These are phyloP conservation scores for Lacerta bilineata DNA, from an alignment of 2,797 vertebrate genomes.

Conservation along the genomic window DNA sequence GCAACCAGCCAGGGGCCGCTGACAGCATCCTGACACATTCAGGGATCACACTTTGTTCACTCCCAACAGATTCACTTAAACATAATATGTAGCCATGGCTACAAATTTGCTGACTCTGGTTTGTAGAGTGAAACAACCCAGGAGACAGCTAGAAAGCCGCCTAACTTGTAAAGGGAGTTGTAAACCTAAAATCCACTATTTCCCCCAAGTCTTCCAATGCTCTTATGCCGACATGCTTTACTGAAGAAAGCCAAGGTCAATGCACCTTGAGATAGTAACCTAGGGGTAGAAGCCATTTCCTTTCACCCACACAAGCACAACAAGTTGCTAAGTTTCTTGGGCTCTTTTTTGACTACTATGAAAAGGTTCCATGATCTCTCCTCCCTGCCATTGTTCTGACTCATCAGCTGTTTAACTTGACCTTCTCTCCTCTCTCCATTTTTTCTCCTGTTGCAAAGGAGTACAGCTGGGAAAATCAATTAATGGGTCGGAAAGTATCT, in stretches of 20 bases:
- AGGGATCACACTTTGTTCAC: too few species aligned
- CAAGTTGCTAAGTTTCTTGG: not conserved
- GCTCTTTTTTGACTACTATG: not conserved
- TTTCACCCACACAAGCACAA: not conserved
- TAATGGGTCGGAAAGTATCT: not conserved
- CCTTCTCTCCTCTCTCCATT: not conserved
- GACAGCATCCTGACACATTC: too few species aligned
- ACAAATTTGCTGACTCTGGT: too few species aligned
- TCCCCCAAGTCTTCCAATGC: not conserved
- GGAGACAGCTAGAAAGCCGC: not conserved
- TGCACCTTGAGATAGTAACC: not conserved
- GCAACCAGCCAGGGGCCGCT: too few species aligned
- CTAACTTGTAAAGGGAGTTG: not conserved
- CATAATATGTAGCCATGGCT: too few species aligned
- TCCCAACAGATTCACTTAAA: too few species aligned
- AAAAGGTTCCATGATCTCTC: not conserved
- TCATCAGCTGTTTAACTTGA: not conserved
- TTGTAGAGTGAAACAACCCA: too few species aligned
- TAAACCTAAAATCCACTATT: not conserved
- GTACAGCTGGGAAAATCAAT: conserved; percentile 17
- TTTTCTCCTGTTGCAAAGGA: not conserved
- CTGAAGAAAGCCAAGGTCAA: not conserved
- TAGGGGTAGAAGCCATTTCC: not conserved
- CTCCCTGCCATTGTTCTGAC: not conserved
- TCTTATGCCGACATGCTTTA: not conserved